Conservation (phyloP, 1,140 invertebrate genomes). For the Muscidifurax raptorellus region DNA sequence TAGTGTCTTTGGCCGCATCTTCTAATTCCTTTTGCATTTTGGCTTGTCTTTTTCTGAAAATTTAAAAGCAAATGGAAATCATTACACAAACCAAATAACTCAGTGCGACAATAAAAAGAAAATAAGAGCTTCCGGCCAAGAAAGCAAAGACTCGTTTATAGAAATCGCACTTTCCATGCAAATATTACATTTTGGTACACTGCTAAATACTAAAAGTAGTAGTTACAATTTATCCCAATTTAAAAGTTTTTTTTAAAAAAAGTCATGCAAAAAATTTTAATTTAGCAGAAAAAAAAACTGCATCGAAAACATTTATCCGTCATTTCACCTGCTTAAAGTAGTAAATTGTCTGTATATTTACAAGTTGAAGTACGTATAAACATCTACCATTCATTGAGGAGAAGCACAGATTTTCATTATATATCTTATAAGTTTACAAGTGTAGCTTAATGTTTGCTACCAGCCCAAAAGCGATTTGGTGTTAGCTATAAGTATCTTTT, state of each 20-base stretch:
- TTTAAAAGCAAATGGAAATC: conserved; percentile 44
- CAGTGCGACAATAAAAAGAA: not conserved
- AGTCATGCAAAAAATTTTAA: conserved; percentile 31
- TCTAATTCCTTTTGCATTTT: conserved; percentile 93
- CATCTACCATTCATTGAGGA: not conserved
- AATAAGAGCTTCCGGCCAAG: conserved; percentile 32
- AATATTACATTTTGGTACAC: conserved; percentile 34
- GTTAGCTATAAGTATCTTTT: conserved; percentile 64
- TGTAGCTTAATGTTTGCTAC: conserved; percentile 58
- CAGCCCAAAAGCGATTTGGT: conserved; percentile 69
- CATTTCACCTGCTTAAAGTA: conserved; percentile 32
- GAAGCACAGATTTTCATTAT: not conserved
- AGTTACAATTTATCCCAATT: not conserved
- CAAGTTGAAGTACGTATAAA: conserved; percentile 11
- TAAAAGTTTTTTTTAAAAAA: not conserved
- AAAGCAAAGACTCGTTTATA: conserved; percentile 50
- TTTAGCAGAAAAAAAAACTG: conserved; percentile 18
- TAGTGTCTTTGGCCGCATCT: conserved; percentile 88
- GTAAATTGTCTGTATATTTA: conserved; percentile 24
- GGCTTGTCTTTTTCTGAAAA: conserved; percentile 89
- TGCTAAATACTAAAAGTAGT: not conserved
- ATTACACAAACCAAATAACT: conserved; percentile 20
- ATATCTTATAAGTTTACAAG: conserved; percentile 15
- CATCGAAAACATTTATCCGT: conserved; percentile 17
- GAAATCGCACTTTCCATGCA: conserved; percentile 29